phyloP scores from a whole-genome alignment of 2,113 vertebrate genomes.

The Gopherus flavomarginatus region DNA sequence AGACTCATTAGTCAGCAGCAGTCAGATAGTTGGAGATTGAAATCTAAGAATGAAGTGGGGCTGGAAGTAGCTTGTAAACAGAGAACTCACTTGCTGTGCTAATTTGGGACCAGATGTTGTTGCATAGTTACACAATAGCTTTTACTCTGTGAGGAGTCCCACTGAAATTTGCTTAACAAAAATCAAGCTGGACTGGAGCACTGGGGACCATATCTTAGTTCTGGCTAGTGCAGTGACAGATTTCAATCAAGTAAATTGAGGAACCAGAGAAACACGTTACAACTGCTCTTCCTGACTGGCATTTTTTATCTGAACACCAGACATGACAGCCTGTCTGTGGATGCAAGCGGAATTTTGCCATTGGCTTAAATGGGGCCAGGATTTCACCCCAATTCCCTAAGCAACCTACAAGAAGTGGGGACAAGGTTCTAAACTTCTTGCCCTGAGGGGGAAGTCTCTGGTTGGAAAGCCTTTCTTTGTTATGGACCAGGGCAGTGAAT shows the following conservation, averaged over 20 bases:
- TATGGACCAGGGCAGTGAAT: background rate
- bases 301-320: background rate
- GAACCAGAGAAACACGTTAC: background rate
- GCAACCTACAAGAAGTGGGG: background rate
- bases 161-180: background rate
- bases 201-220: background rate
- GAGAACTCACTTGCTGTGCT: accelerated
- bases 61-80: background rate
- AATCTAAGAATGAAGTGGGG: background rate
- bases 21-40: background rate
- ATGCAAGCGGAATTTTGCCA: background rate
- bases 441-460: background rate
- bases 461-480: background rate
- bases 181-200: background rate
- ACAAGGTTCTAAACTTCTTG: background rate
- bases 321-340: background rate
- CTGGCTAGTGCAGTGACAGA: background rate
- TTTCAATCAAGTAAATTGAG: background rate
- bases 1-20: background rate
- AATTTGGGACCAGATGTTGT: background rate
- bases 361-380: background rate
- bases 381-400: background rate
- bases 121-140: background rate
- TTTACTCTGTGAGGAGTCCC: background rate
- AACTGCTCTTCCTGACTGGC: background rate